Percentiles rank a stretch among this genome's conserved stretches.
phyloP scores from a whole-genome alignment of 2,888 invertebrate species.

The Smittia aterrima region DNA sequence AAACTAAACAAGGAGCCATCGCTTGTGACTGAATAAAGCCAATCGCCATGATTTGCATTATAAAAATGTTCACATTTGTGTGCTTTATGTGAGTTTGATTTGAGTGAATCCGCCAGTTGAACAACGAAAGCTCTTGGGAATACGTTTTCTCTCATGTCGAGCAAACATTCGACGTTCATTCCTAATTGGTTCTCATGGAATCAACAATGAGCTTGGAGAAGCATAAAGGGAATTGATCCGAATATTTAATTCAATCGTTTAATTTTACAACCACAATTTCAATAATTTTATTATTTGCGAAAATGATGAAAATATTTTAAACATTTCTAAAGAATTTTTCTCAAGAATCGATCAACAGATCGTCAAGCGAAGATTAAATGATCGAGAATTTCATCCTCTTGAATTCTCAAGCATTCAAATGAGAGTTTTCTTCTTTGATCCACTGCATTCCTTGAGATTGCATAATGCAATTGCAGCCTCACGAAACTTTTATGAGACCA shows the following conservation, averaged over 20 bases:
- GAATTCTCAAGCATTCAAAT: background rate
- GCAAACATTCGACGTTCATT: background rate
- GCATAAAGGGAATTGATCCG: background rate
- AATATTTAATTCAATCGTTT: background rate
- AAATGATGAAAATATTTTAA: too few relatives aligned
- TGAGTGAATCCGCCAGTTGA: background rate
- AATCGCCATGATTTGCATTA: constrained; percentile 23
- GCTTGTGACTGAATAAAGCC: constrained; percentile 7
- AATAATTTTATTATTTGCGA: too few relatives aligned
- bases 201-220: constrained; percentile 6
- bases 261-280: too few relatives aligned
- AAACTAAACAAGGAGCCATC: constrained; percentile 2
- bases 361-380: constrained; percentile 31
- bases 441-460: background rate
- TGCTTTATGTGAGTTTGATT: constrained; percentile 38
- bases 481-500: background rate
- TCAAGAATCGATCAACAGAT: constrained; percentile 10
- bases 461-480: background rate
- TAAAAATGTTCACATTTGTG: background rate
- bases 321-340: too few relatives aligned
- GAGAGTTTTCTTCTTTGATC: background rate
- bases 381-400: constrained; percentile 4
- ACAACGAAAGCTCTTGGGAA: background rate
- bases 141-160: background rate
- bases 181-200: constrained; percentile 39